These are phyloP conservation scores for Desmophyllum pertusum DNA, from an alignment of 92 coral and sea anemone genomes.

Conservation along the genomic window DNA sequence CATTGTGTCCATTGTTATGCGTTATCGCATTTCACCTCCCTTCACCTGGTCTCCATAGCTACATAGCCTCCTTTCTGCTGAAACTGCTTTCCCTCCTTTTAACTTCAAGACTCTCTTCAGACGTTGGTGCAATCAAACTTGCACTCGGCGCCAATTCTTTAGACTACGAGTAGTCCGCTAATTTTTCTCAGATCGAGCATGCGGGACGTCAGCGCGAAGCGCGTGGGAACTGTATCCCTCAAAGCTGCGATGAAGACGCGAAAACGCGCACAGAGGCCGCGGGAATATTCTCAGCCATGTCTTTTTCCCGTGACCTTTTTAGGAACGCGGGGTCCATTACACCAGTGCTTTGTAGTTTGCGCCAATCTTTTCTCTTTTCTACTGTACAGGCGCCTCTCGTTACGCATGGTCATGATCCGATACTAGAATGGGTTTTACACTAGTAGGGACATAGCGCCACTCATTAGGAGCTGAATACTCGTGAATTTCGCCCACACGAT, in stretches of 20 bases:
- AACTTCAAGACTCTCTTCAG: constrained; percentile 22
- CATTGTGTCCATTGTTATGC: neutral
- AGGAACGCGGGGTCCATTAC: constrained; percentile 61
- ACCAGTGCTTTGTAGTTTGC: constrained; percentile 51
- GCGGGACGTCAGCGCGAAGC: no score
- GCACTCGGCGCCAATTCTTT: no score
- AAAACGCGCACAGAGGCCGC: no score
- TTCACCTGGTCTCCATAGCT: constrained; percentile 6
- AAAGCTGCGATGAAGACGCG: no score
- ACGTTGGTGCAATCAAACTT: constrained; percentile 34
- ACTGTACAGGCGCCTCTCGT: constrained; percentile 54
- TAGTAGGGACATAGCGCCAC: constrained; percentile 69
- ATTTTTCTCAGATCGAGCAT: no score
- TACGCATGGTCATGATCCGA: no score
- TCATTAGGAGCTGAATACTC: constrained; percentile 59
- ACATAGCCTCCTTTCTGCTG: constrained; percentile 16
- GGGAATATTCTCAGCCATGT: no score
- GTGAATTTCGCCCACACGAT: constrained; percentile 54
- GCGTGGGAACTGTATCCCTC: no score
- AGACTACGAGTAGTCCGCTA: no score
- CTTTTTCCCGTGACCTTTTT: constrained; percentile 22
- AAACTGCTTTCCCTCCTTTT: neutral
- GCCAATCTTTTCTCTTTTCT: constrained; percentile 41
- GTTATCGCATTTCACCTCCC: constrained; percentile 28
- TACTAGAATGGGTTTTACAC: constrained; percentile 67